Conservation (phyloP, 1,140 invertebrate species). For the Brachionus koreanus region DNA sequence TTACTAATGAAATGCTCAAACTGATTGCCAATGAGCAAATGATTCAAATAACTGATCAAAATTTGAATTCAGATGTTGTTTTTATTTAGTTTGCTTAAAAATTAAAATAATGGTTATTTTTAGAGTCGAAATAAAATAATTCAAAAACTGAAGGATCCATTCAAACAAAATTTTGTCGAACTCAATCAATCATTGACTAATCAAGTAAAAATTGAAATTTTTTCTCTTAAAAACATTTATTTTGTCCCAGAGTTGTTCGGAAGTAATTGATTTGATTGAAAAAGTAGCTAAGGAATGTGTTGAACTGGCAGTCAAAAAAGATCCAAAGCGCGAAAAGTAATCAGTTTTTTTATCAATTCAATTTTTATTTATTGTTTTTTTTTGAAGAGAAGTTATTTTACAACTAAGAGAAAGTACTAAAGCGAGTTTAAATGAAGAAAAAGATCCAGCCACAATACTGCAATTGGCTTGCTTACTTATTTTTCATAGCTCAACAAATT, state of each 20-base stretch:
- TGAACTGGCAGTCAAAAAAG: conserved; percentile 35
- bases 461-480: conserved; percentile 75
- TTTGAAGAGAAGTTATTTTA: conserved; percentile 62
- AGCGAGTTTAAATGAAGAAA: conserved; percentile 50
- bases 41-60: not conserved
- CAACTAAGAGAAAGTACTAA: conserved; percentile 62
- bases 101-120: not conserved
- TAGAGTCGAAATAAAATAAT: conserved; percentile 30
- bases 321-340: conserved; percentile 40
- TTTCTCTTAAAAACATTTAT: not conserved
- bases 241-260: not conserved
- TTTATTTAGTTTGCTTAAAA: not conserved
- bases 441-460: conserved; percentile 76
- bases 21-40: conserved; percentile 42
- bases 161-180: conserved; percentile 17
- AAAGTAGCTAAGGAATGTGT: conserved; percentile 11
- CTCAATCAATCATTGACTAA: conserved; percentile 27
- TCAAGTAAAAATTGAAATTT: not conserved
- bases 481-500: conserved; percentile 73
- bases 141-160: conserved; percentile 37
- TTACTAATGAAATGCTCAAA: conserved; percentile 40
- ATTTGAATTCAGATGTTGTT: conserved; percentile 21
- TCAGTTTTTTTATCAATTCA: not conserved
- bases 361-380: not conserved
- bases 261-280: conserved; percentile 42